Evolutionary conservation across 2,113 vertebrate genomes (phyloP), one percentile per base, ranked within the genome.

Genomic region (Philantomba maxwellii): DNA sequence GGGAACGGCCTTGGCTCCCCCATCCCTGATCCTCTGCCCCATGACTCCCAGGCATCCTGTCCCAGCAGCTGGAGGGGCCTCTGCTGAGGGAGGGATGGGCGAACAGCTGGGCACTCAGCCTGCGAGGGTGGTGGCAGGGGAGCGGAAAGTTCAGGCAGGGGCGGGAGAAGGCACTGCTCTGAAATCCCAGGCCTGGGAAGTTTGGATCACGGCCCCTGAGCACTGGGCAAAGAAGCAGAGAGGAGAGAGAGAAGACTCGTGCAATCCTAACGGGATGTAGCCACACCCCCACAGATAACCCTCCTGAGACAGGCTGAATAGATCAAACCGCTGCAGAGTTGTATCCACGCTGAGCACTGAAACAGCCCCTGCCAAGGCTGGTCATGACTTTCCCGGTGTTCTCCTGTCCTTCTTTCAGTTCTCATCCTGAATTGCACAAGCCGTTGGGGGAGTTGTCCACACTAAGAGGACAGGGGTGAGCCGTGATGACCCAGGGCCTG

Each of bases 51-150:
- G 57, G n/a, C 0, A 28, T 53, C 55, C 36, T 39, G 49, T 83
- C 36, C 14, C 12, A 23, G 66, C 23, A 91, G 36, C 7, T 80
- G 53, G 12, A 55, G n/a, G 77, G 16, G 14, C 17, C 28, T 64
- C 36, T n/a, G 23, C 17, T 3, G n/a, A 19, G n/a, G 28, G 26
- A 15, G 10, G 3, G 7, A 25, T 6, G 1, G 25, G 21, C 1
- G 0, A 21, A 15, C 26, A 81, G 14, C 28, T 60, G n/a, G 62
- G 10, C 7, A 36, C 13, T 47, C 30, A 47, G 43, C 11, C 9
- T 19, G 45, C 5, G 36, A n/a, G 14, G 14, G n/a, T 7, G 88
- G 33, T 45, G 21, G 0, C 1, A 9, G 51, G 30, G 26, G 19
- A 47, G 26, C 0, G 0, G 30, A 19, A 58, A 30, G 15, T 0